Evolutionary conservation across 1,140 invertebrate species (phyloP), one percentile per base, ranked within the genome.

Genomic region (Micrasema minimum): DNA sequence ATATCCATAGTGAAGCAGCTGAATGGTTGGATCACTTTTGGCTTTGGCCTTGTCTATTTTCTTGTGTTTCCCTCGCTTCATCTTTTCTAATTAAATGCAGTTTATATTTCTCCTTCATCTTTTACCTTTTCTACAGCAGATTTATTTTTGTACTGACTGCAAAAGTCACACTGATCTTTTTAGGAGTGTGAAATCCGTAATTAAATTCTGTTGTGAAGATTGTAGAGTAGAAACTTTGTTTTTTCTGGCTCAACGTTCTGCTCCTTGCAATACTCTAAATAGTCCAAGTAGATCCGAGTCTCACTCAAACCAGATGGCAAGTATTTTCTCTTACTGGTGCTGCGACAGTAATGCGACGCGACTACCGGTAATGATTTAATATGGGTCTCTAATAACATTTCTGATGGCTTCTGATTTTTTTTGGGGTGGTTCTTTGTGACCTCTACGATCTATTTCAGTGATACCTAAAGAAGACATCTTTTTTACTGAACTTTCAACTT

Each of bases 281-380:
- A 38, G 37, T 38, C 37, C 37, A 38, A 38, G 37, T 6, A 38
- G 37, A 38, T 38, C 11, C 37, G 37, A 6, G 37, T 38, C 37
- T 38, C 37, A 11, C 37, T 38, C 37, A 38, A 38, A 38, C 37
- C 37, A 38, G 37, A 38, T 11, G 11, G 37, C 37, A 38, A 38
- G 37, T 38, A 38, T 38, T 38, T 38, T 38, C 37, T 38, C 11
- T 38, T 38, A 38, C 37, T 38, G 37, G 5, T 38, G 37, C 37
- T 38, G 5, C 37, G 37, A 38, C 37, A 38, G 37, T 38, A 38
- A 38, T 38, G 37, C 11, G 37, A 38, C 5, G 11, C 46, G 14
- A 48, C 14, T 48, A 48, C 46, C 6, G 46, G 46, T 14, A 48
- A 48, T 20, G 46, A 48, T 14, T 48, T 48, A 20, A 48, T 48